Base-by-base conservation (phyloP, 2,888 invertebrate species). In the Caenorhabditis drosophilae region DNA sequence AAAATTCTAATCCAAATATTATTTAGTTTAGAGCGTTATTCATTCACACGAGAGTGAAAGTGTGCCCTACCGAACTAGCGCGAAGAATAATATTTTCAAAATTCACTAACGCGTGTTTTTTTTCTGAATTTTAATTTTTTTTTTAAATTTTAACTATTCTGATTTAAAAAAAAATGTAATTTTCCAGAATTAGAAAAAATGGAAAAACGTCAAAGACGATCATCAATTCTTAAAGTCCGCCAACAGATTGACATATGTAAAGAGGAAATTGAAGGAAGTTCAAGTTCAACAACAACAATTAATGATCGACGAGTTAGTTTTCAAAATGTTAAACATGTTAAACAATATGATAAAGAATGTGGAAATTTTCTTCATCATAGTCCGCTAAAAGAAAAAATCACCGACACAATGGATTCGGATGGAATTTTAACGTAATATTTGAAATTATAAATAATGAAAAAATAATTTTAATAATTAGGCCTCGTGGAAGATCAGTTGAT, bases 291-390 rank as follows among this genome's bases (percentile, higher is more conserved):
- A n/a, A 26, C 35, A 1, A 31, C 46, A 2, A 27, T 31, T 9
- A 47, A 18, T 12, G 41, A 46, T 23, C 44, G 63, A 54, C 49
- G 63, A 3, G 63, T 64, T 31, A 64, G 63, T 35, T 64, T 64
- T 51, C 58, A 58, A 11, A 54, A 58, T 36, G 20, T 51, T 36
- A 64, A 64, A 16, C 63, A 64, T 22, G 58, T 64, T 18, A 49
- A 56, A 56, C 34, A 62, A 27, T 62, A 57, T 20, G 58, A 64
- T 40, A 49, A 55, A 16, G 54, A 58, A 22, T 36, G 44, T 35
- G 63, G 58, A 2, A 49, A 58, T 4, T 42, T 64, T 12, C 36
- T 50, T 22, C 50, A 64, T 20, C 49, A 22, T 12, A 64, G 54
- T 12, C 63, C 63, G 0, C 15, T 58, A 11, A 52, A 41, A 25